Base-by-base conservation (phyloP, 2,888 invertebrate genomes). In the Thelaira solivaga region DNA sequence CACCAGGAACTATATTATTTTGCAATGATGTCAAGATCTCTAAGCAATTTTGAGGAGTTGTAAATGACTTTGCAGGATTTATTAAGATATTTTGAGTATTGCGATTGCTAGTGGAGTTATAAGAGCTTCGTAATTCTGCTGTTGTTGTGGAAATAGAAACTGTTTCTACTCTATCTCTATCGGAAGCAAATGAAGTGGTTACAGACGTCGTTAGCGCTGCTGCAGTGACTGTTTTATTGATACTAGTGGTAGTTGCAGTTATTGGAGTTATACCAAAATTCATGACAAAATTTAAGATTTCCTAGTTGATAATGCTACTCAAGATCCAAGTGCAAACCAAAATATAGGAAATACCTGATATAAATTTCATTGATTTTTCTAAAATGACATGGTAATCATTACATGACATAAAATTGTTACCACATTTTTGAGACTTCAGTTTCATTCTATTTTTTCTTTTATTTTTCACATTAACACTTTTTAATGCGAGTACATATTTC, bases 21-120 rank as follows among this genome's bases (percentile, higher is more conserved):
- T 57, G 49, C 34, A 59, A 49, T n/a, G 64, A 64, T 8, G 69
- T 51, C 39, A 71, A 55, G 8, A 65, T 18, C 22, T 65, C 53
- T 22, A 72, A 76, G 41, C 76, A 67, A 7, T 76, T 76, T 55
- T 71, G 76, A 0, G 76, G 71, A 8, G 71, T 76, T 16, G 65
- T 65, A 71, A 71, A 71, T 10, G 47, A 11, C 10, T 72, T 67
- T 7, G 61, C 11, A 39, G 53, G 41, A 31, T 13, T 36, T 29
- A 20, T 13, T 20, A n/a, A 26, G 36, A 31, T 31, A 31, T 31
- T 31, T 1, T 31, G 8, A 31, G 10, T 31, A 8, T 34, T 4
- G 11, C n/a, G 8, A 8, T 34, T 4, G 11, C n/a, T 34, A 34
- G 34, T 16, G 7, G 29, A 6, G 39, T 31, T 31, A 22, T 18